A percentile compares a stretch with the other conserved stretches of the same genome.
Conservation (phyloP, 2,797 vertebrate genomes). For the Sebastes steindachneri region DNA sequence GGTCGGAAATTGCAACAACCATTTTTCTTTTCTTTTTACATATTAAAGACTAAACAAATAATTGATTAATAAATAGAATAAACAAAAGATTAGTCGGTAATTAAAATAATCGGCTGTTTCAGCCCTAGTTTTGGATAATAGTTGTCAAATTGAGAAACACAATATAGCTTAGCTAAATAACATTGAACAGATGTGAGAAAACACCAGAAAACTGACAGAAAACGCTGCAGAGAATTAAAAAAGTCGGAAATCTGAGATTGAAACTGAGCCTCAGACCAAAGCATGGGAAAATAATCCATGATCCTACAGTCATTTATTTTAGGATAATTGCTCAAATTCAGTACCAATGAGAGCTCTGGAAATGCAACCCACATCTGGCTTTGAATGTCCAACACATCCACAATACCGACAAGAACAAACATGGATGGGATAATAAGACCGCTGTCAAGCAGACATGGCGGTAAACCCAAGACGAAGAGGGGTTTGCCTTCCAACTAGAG, state of each 20-base stretch:
- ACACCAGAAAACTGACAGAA: neutral
- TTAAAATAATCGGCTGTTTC: neutral
- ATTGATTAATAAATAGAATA: neutral
- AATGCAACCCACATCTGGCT: neutral
- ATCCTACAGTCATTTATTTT: neutral
- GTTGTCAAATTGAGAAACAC: neutral
- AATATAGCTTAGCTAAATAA: neutral
- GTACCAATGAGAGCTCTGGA: neutral
- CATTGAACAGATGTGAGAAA: neutral
- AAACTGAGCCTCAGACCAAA: neutral
- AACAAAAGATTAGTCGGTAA: neutral
- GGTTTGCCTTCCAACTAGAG: slow-evolving; percentile 3
- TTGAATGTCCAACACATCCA: neutral
- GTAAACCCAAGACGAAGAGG: neutral
- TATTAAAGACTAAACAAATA: neutral
- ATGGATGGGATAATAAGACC: neutral
- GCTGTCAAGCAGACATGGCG: neutral
- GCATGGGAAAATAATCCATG: neutral
- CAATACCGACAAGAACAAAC: neutral
- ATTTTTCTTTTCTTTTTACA: neutral
- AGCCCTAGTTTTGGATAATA: neutral
- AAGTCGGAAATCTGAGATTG: neutral
- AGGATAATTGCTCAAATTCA: neutral
- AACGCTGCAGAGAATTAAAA: neutral
- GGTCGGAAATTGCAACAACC: neutral